These are phyloP conservation scores for Caenorhabditis brenneri DNA, from an alignment of 1,140 invertebrate genomes.

Conservation along the genomic window DNA sequence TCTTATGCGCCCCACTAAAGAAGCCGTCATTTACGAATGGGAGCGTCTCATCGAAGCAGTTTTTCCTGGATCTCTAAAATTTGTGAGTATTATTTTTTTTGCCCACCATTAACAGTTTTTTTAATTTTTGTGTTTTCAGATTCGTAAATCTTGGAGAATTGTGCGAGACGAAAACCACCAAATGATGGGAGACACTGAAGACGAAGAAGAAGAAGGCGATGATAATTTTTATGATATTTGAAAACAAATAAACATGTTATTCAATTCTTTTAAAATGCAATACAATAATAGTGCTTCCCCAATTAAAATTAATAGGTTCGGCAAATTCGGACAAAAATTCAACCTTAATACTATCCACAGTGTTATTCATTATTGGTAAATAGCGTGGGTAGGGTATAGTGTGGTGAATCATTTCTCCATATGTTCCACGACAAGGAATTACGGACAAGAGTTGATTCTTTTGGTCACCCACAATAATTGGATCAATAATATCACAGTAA, in stretches of 20 bases:
- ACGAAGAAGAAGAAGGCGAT: too few species aligned
- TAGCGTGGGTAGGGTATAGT: neutral
- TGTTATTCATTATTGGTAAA: neutral
- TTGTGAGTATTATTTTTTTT: too few species aligned
- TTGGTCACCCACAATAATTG: neutral
- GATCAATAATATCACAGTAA: neutral
- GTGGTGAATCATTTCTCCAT: slow-evolving; percentile 1
- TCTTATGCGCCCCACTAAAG: neutral
- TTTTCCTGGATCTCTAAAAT: neutral
- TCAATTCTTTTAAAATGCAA: neutral
- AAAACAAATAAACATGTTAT: neutral
- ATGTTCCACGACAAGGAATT: neutral
- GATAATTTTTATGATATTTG: too few species aligned
- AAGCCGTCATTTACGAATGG: neutral
- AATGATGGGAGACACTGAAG: too few species aligned
- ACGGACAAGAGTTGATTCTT: neutral
- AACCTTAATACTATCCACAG: neutral
- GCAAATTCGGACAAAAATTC: neutral
- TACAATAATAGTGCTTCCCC: neutral
- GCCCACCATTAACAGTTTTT: too few species aligned
- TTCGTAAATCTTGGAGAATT: too few species aligned
- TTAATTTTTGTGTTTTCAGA: too few species aligned
- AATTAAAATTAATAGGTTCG: neutral
- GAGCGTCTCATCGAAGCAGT: neutral
- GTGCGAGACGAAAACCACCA: too few species aligned